phyloP scores from a whole-genome alignment of 2,113 vertebrate species.

The Smithornis capensis region DNA sequence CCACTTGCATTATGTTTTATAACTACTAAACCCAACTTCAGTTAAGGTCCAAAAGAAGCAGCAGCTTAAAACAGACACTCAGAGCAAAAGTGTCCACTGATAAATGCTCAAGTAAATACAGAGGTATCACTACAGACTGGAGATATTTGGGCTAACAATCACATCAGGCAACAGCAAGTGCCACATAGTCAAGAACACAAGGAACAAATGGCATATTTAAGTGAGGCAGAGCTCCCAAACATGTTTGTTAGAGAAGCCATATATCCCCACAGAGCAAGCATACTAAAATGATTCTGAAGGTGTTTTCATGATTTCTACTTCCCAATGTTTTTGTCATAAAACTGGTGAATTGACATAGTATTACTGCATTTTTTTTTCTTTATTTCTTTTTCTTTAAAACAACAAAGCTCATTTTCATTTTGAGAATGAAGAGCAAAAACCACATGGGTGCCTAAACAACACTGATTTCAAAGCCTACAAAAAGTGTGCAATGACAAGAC shows the following conservation, averaged over 20 bases:
- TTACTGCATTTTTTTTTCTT: background rate
- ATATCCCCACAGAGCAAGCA: background rate
- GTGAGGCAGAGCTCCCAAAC: background rate
- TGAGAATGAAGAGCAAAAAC: background rate
- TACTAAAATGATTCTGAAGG: background rate
- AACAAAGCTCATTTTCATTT: background rate
- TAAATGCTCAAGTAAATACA: background rate
- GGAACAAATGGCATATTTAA: conserved; percentile 36
- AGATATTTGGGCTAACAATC: background rate
- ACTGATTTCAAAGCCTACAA: background rate
- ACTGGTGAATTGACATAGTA: background rate
- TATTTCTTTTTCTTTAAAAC: background rate
- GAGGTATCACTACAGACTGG: background rate
- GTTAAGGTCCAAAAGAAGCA: background rate
- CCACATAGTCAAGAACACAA: conserved; percentile 14
- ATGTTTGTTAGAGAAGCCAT: background rate
- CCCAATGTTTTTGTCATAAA: background rate
- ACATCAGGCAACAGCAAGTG: conserved; percentile 25
- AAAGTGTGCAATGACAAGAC: fast-evolving
- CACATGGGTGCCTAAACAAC: fast-evolving
- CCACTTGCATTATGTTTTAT: conserved; percentile 6
- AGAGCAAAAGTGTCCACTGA: background rate
- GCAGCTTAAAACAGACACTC: background rate
- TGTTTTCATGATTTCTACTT: background rate
- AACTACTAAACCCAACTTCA: conserved; percentile 1